Evolutionary conservation across 2,113 vertebrate genomes (phyloP), one percentile per base, ranked within the genome.

Genomic region (Esox niger): DNA sequence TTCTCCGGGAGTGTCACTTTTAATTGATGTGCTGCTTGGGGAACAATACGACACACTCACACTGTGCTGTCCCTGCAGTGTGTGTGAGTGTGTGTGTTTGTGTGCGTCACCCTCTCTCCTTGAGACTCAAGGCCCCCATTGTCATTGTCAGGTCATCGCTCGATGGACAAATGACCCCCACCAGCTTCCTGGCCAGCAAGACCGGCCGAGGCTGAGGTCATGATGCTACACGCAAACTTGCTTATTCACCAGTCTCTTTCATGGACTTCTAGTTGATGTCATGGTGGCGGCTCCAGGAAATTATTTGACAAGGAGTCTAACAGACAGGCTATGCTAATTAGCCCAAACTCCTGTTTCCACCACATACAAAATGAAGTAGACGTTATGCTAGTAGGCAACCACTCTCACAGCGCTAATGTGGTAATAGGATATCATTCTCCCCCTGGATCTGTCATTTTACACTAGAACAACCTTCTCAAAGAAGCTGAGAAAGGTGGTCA

Each of bases 111-210:
- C 59, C 49, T 3, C 30, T 27, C 70, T 64, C 38, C 74, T 21
- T n/a, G 2, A 6, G 74, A n/a, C 81, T 86, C 75, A 81, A 82
- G 75, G 83, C 83, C 64, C 74, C 84, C 71, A 85, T 87, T 88
- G 87, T 90, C 79, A 76, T 33, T 31, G 9, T 62, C 73, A 21
- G 64, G 52, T 63, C 79, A 69, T 32, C 25, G 60, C 75, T 10
- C 8, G 68, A 76, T 73, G 73, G 66, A 62, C 30, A 62, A 80
- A 86, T 80, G 82, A 82, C 82, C 32, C 64, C 58, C 4, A 64
- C 58, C 77, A 82, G 73, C 84, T 5, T 26, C 38, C 1, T n/a
- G 8, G 31, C 47, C 47, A 52, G 47, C 47, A n/a, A 21, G 47
- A 52, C 47, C 2, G n/a, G 20, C 47, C n/a, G n/a, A 20, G 59